These are phyloP conservation scores for Coptodon bakossiorum DNA, from an alignment of 2,113 vertebrate genomes.

Conservation along the genomic window DNA sequence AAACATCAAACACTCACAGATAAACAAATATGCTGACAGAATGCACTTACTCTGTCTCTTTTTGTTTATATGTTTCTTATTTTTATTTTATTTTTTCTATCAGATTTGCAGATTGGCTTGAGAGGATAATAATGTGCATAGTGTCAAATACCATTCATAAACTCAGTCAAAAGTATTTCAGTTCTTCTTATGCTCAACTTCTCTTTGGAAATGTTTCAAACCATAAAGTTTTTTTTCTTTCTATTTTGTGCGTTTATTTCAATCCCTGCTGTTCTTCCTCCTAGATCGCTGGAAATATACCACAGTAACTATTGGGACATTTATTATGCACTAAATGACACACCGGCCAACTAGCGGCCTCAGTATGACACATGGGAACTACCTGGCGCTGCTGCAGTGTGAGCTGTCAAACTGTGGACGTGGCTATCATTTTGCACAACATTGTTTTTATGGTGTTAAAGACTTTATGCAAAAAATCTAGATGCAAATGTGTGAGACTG, in stretches of 20 bases:
- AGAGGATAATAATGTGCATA: neutral
- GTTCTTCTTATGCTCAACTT: neutral
- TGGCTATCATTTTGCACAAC: slow-evolving; percentile 78
- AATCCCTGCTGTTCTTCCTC: neutral
- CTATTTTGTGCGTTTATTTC: neutral
- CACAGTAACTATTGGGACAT: slow-evolving; percentile 45
- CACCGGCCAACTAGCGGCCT: slow-evolving; percentile 29
- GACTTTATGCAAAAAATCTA: slow-evolving; percentile 73
- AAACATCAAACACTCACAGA: neutral
- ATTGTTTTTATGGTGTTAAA: slow-evolving; percentile 65
- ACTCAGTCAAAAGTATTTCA: neutral
- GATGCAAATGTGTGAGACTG: slow-evolving; percentile 54
- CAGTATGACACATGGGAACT: slow-evolving; percentile 29
- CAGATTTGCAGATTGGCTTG: neutral
- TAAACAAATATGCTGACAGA: neutral
- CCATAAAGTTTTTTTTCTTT: neutral
- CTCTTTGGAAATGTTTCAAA: neutral
- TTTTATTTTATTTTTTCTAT: neutral
- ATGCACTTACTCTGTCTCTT: neutral
- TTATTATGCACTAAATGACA: slow-evolving; percentile 72
- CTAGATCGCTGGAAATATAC: slow-evolving; percentile 21
- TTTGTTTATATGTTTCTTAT: neutral
- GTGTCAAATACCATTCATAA: neutral
- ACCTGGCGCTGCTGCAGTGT: slow-evolving; percentile 43
- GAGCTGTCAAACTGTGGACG: slow-evolving; percentile 62